Base-by-base conservation (phyloP, 2,888 invertebrate species). In the Nemotelus pantherinus region DNA sequence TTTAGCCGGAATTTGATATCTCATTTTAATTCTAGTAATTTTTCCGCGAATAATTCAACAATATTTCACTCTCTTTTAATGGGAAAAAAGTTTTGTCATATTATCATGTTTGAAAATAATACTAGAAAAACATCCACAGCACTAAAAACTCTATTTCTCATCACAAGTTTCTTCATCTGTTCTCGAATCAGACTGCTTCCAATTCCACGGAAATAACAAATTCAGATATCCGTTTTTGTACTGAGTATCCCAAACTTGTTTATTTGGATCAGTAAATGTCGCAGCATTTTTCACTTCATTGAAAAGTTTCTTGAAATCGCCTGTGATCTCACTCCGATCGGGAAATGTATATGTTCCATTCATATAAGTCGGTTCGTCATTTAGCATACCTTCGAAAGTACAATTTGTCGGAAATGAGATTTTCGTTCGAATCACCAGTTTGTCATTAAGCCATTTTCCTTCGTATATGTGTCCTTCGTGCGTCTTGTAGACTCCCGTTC, bases 371-470 rank as follows among this genome's bases (percentile, higher is more conserved):
- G 47, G 55, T 2, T 4, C 41, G 43, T 55, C 53, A 39, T 55
- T 25, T 9, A 67, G 5, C 45, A 10, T 10, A 6, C 67, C 76
- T 7, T 60, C 47, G 58, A 67, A 79, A 9, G 6, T 25, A 2
- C 53, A 50, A 10, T 57, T 45, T 3, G 44, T 63, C n/a, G 60
- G 63, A 64, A 50, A 77, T 4, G 47, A 39, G 10, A 79, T 75
- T 64, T 75, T 58, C 7, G 58, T 63, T n/a, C 68, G 43, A 60
- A 50, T 77, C 4, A 79, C 53, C 4, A 77, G 43, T 47, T 74
- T 74, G 53, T 79, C 77, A n/a, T 74, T 53, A 7, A 50, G 25
- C 78, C 78, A 79, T 45, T 44, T 63, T 50, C 77, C 78, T n/a
- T 39, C 50, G 25, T 67, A 70, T 3, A 6, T 50, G 1, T 77